These are phyloP conservation scores for Drosophila melanocephala DNA, from an alignment of 2,888 invertebrate species.

Conservation along the genomic window DNA sequence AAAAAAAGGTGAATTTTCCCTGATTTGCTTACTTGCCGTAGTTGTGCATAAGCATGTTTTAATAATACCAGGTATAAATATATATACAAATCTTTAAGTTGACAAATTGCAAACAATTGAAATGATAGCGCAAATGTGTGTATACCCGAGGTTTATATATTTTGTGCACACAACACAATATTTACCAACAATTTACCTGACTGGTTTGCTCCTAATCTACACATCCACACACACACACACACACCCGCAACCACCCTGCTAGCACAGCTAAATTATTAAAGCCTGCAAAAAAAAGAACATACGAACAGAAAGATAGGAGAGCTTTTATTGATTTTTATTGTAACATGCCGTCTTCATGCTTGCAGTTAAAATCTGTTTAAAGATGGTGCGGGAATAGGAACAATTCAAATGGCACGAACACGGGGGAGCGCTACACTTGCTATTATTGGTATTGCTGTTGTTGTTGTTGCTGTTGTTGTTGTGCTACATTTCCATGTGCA, in stretches of 20 bases:
- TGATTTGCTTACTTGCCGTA: neutral
- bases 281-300: slow-evolving; percentile 39
- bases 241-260: slow-evolving; percentile 26
- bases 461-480: slow-evolving; percentile 41
- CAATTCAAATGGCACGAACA: slow-evolving; percentile 18
- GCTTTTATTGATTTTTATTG: slow-evolving; percentile 71
- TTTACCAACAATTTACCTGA: slow-evolving; percentile 28
- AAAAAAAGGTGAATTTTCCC: neutral
- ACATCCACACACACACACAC: slow-evolving; percentile 9
- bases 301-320: slow-evolving; percentile 35
- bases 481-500: slow-evolving; percentile 48
- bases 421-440: slow-evolving; percentile 31
- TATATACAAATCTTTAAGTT: slow-evolving; percentile 3
- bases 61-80: neutral
- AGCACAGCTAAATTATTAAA: slow-evolving; percentile 66
- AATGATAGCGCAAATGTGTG: slow-evolving; percentile 14
- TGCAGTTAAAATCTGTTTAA: slow-evolving; percentile 51
- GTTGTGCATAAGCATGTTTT: neutral
- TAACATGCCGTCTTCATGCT: slow-evolving; percentile 28
- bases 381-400: slow-evolving; percentile 18
- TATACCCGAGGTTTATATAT: neutral
- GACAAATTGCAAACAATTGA: slow-evolving; percentile 14
- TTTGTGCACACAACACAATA: slow-evolving; percentile 24
- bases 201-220: slow-evolving; percentile 33
- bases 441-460: slow-evolving; percentile 29